Evolutionary conservation across 2,888 invertebrate genomes (phyloP), one percentile per base, ranked within the genome.

Genomic region (Hirtodrosophila confusa): DNA sequence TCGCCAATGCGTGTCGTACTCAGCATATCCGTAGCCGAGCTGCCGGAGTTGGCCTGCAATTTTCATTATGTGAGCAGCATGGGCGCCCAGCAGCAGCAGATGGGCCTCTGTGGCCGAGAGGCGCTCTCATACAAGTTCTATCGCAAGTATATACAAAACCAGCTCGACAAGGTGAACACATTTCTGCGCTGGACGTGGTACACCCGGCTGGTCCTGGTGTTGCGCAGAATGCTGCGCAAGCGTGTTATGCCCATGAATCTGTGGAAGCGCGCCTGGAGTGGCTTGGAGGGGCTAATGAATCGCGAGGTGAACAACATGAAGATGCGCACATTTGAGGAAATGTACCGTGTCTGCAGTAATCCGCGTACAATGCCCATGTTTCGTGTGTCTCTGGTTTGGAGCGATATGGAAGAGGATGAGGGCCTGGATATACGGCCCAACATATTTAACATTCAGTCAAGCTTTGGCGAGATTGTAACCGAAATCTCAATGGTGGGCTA

Each of bases 301-400:
- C 92, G 93, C 79, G 94, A 95, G 90, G 93, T 96, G 75, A 94
- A 94, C 76, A 93, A 94, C 78, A 86, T 95, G 33, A 94, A 96
- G 92, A 93, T 94, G 49, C 92, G 93, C 53, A 95, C 95, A 6
- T 93, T 96, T 44, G 92, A 94, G 41, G 93, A 94, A 69, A 91
- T 96, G 6, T 93, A 94, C 61, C 92, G 93, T 0, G 90, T 93
- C 6, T 92, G 95, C 8, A 91, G 92, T 55, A 90, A 93, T 71
- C 91, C 93, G 1, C 91, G 93, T 4, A 90, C 91, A 39, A 93
- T 94, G 49, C 95, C 95, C 0, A 93, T 94, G 80, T 90, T 96
- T 45, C 93, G 93, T 65, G 86, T 96, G 40, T 92, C 93, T 63
- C 57, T 90, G 12, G 84, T 86, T 5, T 92, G 89, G 63, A 69